Base-by-base conservation (phyloP, 2,797 vertebrate genomes). In the Sus cebifrons region DNA sequence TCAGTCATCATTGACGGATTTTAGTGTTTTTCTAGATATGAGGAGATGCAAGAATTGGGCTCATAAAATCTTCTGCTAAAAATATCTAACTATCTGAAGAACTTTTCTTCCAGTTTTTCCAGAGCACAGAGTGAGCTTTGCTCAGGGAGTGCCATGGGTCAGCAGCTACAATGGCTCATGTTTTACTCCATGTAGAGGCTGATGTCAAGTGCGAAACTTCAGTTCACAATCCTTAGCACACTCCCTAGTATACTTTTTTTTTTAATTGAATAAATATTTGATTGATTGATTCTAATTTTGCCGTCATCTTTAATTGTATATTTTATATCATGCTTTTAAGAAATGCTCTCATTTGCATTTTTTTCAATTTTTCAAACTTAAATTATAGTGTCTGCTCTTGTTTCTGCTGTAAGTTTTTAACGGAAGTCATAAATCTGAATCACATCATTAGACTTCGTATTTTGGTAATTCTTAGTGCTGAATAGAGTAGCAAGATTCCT, bases 351-450 rank as follows among this genome's bases (percentile, higher is more conserved):
- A 18, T 71, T 68, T 89, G 14, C 77, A 44, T 93, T 87, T 88
- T 81, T 90, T 79, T 62, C 13, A 85, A 29, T 21, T 89, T 96
- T 92, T 86, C 49, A 81, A 40, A 70, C 36, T 52, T 71, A 77
- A 60, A 62, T 71, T 70, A n/a, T 15, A 58, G 2, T 56, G 3
- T 16, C 13, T 86, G 9, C 25, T 49, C 23, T 18, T 89, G 15
- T 60, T 49, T 60, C 15, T 56, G 23, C 23, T 71, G 0, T 11
- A 64, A 49, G 9, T 79, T 89, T 62, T 81, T 68, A 62, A 68
- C 13, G 32, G 40, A 65, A 49, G 40, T 44, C 40, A 49, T 73
- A 73, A 73, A 44, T 49, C 6, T 49, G 44, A 49, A 49, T 49
- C 44, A 49, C 44, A 49, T 49, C 44, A 49, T 49, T 49, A 49